Evolutionary conservation across 2,888 invertebrate genomes (phyloP), one percentile per base, ranked within the genome.

Genomic region (Spialia ferax): DNA sequence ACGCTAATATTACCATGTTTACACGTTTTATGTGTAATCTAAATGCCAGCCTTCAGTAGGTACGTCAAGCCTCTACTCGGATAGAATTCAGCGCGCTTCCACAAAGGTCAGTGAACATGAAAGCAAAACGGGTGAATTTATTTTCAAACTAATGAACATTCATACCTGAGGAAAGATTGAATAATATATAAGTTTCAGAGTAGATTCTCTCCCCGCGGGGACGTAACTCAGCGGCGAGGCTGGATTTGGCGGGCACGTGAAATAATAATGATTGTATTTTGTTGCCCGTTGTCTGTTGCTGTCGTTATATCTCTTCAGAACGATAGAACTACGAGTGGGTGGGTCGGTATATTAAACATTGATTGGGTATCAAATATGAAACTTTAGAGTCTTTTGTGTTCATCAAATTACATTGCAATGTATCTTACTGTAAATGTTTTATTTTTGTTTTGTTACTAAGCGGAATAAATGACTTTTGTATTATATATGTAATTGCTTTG

Each of bases 101-200:
- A 71, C 66, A 82, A 80, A 85, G 84, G 84, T 86, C 84, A 75
- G 69, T 85, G 83, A 78, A 84, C 84, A 84, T 78, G 75, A 81
- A 82, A 81, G 71, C 72, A 71, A 72, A 72, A 72, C 63, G 71
- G 73, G 69, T 70, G 73, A 81, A 86, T 85, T 87, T 88, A 86
- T 88, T 85, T 85, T 78, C 82, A 75, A 79, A 79, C 84, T 89
- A 91, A 91, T 88, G 88, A 90, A 89, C 87, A 89, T 86, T 87
- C 85, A 86, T 89, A 90, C 85, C 87, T 85, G 88, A 87, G 88
- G 87, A 87, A 88, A 87, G 82, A 77, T 79, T 91, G 86, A 90
- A 92, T 92, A 86, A 91, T 85, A 88, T 83, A 92, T 91, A 79
- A 85, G 85, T 79, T 78, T 75, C 80, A 74, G 82, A 87, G 89